Evolutionary conservation across 2,888 invertebrate species (phyloP).

Genomic region (Taenaris catops): DNA sequence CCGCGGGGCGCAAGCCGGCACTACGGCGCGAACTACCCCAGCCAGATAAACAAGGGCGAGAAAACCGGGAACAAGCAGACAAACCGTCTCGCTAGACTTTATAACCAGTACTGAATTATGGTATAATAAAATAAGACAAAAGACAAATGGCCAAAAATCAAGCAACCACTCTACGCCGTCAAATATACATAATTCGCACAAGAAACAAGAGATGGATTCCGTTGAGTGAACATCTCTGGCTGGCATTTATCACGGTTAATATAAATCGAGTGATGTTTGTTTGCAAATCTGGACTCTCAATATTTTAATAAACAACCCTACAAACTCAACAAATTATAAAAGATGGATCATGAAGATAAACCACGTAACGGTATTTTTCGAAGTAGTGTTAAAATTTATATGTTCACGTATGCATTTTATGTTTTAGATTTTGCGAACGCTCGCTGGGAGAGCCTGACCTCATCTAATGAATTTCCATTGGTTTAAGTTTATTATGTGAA

Average conservation of each 20-base stretch:
- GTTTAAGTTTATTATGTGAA: too few relatives aligned
- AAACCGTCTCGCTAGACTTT: conserved; percentile 74
- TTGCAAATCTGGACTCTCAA: too few relatives aligned
- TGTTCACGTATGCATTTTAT: too few relatives aligned
- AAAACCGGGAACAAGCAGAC: conserved; percentile 72
- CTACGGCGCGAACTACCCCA: conserved; percentile 59
- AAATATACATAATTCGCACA: conserved; percentile 33
- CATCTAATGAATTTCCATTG: too few relatives aligned
- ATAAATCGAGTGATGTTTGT: neutral
- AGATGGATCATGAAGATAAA: too few relatives aligned
- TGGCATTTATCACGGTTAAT: neutral
- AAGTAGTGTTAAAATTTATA: too few relatives aligned
- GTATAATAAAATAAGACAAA: conserved; percentile 70
- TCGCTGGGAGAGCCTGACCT: too few relatives aligned
- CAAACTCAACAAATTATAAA: too few relatives aligned
- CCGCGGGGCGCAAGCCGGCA: conserved; percentile 41
- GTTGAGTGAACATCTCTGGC: conserved; percentile 4
- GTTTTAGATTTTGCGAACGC: too few relatives aligned
- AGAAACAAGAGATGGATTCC: conserved; percentile 26
- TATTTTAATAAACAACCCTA: too few relatives aligned
- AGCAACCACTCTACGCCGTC: conserved; percentile 30
- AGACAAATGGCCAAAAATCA: conserved; percentile 48
- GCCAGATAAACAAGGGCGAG: conserved; percentile 74
- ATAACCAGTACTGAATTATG: conserved; percentile 55
- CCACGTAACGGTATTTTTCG: too few relatives aligned